A percentile compares a stretch with the other conserved stretches of the same genome.
These are phyloP conservation scores for Botia almorhae DNA, from an alignment of 2,797 vertebrate species.

Conservation along the genomic window DNA sequence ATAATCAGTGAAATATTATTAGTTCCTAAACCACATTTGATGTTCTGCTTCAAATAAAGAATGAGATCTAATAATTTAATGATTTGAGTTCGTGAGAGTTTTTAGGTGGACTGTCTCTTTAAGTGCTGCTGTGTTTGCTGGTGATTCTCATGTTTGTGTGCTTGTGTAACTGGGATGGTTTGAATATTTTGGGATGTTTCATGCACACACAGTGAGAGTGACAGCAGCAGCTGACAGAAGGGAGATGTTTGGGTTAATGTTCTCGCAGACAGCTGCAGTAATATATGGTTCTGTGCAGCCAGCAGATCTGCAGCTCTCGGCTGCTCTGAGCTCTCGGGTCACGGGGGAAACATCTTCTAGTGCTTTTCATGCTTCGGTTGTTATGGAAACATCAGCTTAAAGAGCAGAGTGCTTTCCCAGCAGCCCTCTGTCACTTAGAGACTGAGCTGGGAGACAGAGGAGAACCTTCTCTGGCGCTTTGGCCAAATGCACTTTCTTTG, in stretches of 20 bases:
- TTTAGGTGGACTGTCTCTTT: too few species aligned
- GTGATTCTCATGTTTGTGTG: not conserved
- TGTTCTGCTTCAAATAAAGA: too few species aligned
- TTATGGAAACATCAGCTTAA: conserved; percentile 31
- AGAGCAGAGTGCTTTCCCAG: conserved; percentile 59
- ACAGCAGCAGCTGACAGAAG: conserved; percentile 2
- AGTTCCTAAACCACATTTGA: too few species aligned
- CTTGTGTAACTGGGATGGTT: not conserved
- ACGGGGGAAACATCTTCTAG: conserved; percentile 36
- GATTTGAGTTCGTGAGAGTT: too few species aligned
- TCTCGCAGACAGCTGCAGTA: conserved; percentile 52
- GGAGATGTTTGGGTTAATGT: conserved; percentile 48
- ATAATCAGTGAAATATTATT: too few species aligned
- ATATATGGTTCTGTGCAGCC: conserved; percentile 43
- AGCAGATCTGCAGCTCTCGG: conserved; percentile 28
- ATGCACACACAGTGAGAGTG: not conserved
- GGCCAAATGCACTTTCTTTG: not conserved
- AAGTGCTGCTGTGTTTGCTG: not conserved
- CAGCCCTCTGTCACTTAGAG: conserved; percentile 40
- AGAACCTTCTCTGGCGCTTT: conserved; percentile 37
- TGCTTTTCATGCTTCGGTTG: conserved; percentile 31
- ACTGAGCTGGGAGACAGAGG: conserved; percentile 38
- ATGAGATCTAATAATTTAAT: too few species aligned
- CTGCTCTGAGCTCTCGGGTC: conserved; percentile 17
- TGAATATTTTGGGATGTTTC: not conserved